Percentiles rank a stretch among this genome's conserved stretches.
phyloP scores from a whole-genome alignment of 2,113 vertebrate genomes.

The Paedocypris sp. region DNA sequence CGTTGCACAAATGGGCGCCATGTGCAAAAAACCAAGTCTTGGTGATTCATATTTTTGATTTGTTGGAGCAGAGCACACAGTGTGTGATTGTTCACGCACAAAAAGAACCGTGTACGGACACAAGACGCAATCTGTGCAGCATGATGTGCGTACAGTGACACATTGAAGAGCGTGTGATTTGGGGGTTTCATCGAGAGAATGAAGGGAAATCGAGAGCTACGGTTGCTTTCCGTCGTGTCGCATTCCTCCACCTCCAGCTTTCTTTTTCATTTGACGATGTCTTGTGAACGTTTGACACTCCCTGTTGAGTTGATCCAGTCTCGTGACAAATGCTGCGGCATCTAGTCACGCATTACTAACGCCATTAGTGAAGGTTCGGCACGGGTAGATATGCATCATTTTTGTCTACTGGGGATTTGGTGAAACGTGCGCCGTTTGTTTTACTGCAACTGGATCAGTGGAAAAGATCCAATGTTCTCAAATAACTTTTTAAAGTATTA shows the following conservation, averaged over 20 bases:
- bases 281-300: conserved; percentile 16
- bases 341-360: conserved; percentile 10
- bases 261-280: background rate
- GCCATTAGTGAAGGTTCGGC: conserved; percentile 2
- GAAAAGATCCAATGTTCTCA: too few relatives aligned
- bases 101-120: too few relatives aligned
- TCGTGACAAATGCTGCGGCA: background rate
- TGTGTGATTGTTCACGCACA: background rate
- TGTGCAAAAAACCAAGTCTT: background rate
- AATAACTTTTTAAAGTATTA: too few relatives aligned
- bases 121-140: background rate
- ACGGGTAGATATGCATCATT: conserved; percentile 8
- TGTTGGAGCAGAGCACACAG: background rate
- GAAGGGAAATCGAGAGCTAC: too few relatives aligned
- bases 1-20: background rate
- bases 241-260: conserved; percentile 7
- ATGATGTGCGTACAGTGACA: too few relatives aligned
- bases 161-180: too few relatives aligned
- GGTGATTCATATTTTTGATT: background rate
- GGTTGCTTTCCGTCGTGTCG: conserved; percentile 11
- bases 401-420: too few relatives aligned
- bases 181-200: too few relatives aligned
- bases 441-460: too few relatives aligned
- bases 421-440: too few relatives aligned
- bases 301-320: background rate